Evolutionary conservation across 1,140 invertebrate genomes (phyloP).

Genomic region (Cepaea nemoralis): DNA sequence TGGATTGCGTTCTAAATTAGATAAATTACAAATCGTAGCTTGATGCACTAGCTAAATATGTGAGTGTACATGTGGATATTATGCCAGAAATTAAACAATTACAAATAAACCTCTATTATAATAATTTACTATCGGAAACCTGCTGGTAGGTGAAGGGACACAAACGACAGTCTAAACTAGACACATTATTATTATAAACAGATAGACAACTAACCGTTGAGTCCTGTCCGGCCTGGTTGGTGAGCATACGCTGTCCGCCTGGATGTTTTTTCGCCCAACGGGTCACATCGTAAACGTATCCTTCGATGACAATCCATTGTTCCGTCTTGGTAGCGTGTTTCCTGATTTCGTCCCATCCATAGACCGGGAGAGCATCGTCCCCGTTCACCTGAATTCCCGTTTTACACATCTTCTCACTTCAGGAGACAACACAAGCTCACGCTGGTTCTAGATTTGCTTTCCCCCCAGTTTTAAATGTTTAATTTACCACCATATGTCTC

Average conservation of each 20-base stretch:
- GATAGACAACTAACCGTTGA: conserved; percentile 62
- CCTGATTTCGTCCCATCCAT: conserved; percentile 62
- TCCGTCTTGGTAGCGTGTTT: conserved; percentile 58
- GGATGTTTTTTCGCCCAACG: conserved; percentile 68
- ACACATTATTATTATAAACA: too few species aligned
- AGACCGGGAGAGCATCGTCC: conserved; percentile 32
- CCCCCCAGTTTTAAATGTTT: neutral
- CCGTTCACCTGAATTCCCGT: conserved; percentile 20
- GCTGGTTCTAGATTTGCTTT: neutral
- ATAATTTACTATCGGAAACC: too few species aligned
- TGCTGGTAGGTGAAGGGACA: too few species aligned
- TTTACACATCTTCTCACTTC: conserved; percentile 27
- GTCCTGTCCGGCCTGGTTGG: conserved; percentile 68
- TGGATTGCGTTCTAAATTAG: too few species aligned
- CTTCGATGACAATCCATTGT: conserved; percentile 68
- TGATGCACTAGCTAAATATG: too few species aligned
- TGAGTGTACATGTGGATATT: too few species aligned
- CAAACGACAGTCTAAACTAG: too few species aligned
- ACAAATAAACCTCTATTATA: too few species aligned
- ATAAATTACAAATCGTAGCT: too few species aligned
- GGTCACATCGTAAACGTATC: conserved; percentile 68
- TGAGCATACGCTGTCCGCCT: conserved; percentile 66
- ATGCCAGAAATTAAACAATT: too few species aligned
- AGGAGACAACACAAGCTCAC: neutral
- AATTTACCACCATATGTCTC: neutral